A percentile compares a stretch with the other conserved stretches of the same genome.
Conservation (phyloP, 2,888 invertebrate genomes). For the Koerneria pararmatus region DNA sequence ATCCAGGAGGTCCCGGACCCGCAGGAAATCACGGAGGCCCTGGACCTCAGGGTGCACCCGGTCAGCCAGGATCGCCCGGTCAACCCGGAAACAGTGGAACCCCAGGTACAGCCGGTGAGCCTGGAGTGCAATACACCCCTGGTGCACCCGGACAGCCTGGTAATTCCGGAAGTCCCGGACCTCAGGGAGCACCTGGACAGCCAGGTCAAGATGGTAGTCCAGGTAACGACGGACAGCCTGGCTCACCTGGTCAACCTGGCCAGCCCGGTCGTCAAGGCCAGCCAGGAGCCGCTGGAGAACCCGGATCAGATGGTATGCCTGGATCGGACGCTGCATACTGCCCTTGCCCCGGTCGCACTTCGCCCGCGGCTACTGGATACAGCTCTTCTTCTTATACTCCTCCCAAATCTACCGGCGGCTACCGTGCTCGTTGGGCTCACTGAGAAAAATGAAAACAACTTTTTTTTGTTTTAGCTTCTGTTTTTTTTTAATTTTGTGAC, state of each 20-base stretch:
- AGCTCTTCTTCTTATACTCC: too few species aligned
- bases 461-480: too few species aligned
- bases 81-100: constrained; percentile 27
- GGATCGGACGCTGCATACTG: constrained; percentile 20
- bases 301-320: constrained; percentile 13
- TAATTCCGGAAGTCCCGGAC: constrained; percentile 28
- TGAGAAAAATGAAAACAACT: too few species aligned
- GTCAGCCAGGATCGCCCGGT: constrained; percentile 25
- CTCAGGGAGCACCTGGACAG: constrained; percentile 9
- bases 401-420: too few species aligned
- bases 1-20: constrained; percentile 27
- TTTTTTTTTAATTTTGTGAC: too few species aligned
- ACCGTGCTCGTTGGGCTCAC: too few species aligned
- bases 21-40: constrained; percentile 32
- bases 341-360: constrained; percentile 13
- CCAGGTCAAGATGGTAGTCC: constrained; percentile 26
- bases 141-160: constrained; percentile 29
- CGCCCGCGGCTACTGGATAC: neutral
- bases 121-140: constrained; percentile 11
- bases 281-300: neutral
- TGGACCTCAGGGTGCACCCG: constrained; percentile 29
- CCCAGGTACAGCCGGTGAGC: constrained; percentile 27
- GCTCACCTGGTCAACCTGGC: constrained; percentile 17
- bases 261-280: neutral
- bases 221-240: constrained; percentile 17